A percentile compares a stretch with the other conserved stretches of the same genome.
phyloP scores from a whole-genome alignment of 2,888 invertebrate genomes.

The Yponomeuta sedellus region DNA sequence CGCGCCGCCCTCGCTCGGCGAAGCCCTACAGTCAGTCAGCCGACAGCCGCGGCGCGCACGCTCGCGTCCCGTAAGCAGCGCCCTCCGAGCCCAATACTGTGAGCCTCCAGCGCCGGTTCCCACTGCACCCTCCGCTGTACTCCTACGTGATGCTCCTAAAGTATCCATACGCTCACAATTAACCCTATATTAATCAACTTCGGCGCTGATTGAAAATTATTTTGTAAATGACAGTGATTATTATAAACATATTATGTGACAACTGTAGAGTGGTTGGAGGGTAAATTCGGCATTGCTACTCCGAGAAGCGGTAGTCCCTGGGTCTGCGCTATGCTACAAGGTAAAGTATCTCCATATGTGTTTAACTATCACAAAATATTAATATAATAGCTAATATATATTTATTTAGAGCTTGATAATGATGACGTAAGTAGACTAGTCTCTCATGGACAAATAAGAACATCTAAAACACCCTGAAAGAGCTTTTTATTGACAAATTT shows the following conservation, averaged over 20 bases:
- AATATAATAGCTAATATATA: too few species aligned
- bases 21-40: constrained; percentile 59
- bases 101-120: background rate
- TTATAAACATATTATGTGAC: constrained; percentile 61
- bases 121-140: constrained; percentile 19
- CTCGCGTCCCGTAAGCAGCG: constrained; percentile 25
- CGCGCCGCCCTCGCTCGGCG: constrained; percentile 66
- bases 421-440: background rate
- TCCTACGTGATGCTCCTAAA: constrained; percentile 17
- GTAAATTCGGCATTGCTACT: constrained; percentile 40
- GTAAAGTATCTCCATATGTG: constrained; percentile 39
- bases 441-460: background rate
- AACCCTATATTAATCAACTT: background rate
- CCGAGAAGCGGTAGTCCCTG: constrained; percentile 39
- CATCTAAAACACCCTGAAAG: background rate
- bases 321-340: constrained; percentile 63
- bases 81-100: constrained; percentile 22
- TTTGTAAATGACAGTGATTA: constrained; percentile 37
- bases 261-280: constrained; percentile 54
- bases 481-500: too few species aligned
- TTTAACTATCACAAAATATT: background rate
- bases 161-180: constrained; percentile 26
- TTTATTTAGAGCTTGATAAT: background rate
- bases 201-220: constrained; percentile 26
- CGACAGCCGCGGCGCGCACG: constrained; percentile 53